Evolutionary conservation across 2,113 vertebrate species (phyloP).

Genomic region (Crotalus viridis): DNA sequence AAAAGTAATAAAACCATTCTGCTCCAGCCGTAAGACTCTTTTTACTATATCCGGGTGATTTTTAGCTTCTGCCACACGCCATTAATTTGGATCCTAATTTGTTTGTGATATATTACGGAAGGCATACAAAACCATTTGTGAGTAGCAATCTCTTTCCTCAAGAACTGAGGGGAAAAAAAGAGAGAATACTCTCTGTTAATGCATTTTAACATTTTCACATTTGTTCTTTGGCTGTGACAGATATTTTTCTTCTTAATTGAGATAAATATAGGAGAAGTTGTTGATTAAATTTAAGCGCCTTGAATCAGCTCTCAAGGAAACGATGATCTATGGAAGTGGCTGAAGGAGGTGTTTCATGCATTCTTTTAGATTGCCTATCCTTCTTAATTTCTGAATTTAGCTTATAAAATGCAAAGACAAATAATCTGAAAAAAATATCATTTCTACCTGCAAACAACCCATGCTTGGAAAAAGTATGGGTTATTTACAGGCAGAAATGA

Average conservation of each 20-base stretch:
- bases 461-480: too few species aligned
- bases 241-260: conserved; percentile 45
- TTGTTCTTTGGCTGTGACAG: conserved; percentile 25
- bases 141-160: conserved; percentile 27
- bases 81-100: conserved; percentile 72
- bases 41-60: conserved; percentile 63
- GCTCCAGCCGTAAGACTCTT: conserved; percentile 69
- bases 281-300: conserved; percentile 23
- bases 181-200: background rate
- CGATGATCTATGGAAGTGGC: background rate
- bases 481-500: background rate
- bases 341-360: background rate
- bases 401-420: background rate
- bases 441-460: background rate
- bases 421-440: background rate
- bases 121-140: conserved; percentile 49
- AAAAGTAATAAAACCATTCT: conserved; percentile 71
- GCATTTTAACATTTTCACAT: conserved; percentile 33
- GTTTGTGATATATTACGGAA: conserved; percentile 56
- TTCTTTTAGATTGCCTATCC: background rate
- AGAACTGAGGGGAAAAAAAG: background rate
- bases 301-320: conserved; percentile 1
- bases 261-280: conserved; percentile 24
- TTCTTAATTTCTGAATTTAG: background rate
- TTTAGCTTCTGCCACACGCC: conserved; percentile 49